Evolutionary conservation across 1,140 invertebrate genomes (phyloP).

Genomic region (Littorina saxatilis): DNA sequence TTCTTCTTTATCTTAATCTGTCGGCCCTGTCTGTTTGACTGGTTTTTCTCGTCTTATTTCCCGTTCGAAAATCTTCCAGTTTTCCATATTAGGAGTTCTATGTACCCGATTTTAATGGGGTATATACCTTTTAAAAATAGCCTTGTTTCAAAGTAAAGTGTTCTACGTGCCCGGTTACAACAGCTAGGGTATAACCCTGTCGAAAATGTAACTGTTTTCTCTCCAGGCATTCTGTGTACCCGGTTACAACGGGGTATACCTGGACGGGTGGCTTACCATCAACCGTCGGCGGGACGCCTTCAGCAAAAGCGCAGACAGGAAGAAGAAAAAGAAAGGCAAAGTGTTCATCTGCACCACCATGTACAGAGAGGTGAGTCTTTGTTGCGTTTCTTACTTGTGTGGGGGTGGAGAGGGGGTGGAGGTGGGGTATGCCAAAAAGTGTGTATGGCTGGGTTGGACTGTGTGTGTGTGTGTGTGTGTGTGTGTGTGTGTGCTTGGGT

Average conservation of each 20-base stretch:
- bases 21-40: too few relatives aligned
- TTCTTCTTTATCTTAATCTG: too few relatives aligned
- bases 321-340: constrained; percentile 21
- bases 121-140: too few relatives aligned
- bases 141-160: too few relatives aligned
- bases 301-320: background rate
- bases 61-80: too few relatives aligned
- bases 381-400: too few relatives aligned
- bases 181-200: too few relatives aligned
- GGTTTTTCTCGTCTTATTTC: background rate
- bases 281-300: constrained; percentile 36
- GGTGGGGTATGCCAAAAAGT: too few relatives aligned
- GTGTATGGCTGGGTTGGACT: background rate
- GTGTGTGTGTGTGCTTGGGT: background rate
- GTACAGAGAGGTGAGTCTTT: constrained; percentile 62
- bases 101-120: constrained; percentile 56
- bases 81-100: constrained; percentile 68
- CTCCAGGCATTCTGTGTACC: constrained; percentile 62
- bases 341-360: constrained; percentile 70
- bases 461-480: background rate
- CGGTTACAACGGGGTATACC: constrained; percentile 52
- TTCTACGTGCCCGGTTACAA: too few relatives aligned
- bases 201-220: too few relatives aligned
- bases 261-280: constrained; percentile 57
- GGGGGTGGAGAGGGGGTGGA: too few relatives aligned